These are phyloP conservation scores for Euleptes europaea DNA, from an alignment of 2,113 vertebrate genomes.

Conservation along the genomic window DNA sequence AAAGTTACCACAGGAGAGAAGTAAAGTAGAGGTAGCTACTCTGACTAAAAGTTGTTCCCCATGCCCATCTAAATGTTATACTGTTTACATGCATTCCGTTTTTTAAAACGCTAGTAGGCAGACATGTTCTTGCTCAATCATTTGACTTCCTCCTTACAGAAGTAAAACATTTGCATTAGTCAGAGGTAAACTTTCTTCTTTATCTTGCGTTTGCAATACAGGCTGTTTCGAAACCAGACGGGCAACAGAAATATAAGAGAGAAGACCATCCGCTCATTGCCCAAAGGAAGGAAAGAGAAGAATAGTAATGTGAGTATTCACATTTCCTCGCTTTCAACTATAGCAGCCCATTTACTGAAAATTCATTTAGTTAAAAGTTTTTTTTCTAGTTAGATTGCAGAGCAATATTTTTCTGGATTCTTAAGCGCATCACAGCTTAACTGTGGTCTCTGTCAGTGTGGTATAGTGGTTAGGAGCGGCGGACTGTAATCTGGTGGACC, in stretches of 20 bases:
- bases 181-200: background rate
- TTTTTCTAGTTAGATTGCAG: background rate
- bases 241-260: background rate
- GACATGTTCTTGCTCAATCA: constrained; percentile 1
- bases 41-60: background rate
- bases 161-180: background rate
- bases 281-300: background rate
- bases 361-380: background rate
- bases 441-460: too few relatives aligned
- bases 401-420: background rate
- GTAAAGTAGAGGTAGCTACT: background rate
- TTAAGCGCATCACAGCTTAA: too few relatives aligned
- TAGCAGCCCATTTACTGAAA: constrained; percentile 37
- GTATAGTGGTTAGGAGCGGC: too few relatives aligned
- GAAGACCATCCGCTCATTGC: background rate
- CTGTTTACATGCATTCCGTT: background rate
- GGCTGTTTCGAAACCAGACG: background rate
- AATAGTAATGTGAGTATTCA: constrained; percentile 10
- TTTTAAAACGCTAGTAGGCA: background rate
- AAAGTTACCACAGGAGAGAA: background rate
- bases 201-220: background rate
- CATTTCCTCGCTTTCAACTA: constrained; percentile 29
- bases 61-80: background rate
- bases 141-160: background rate
- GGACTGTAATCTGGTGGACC: too few relatives aligned